Percentiles rank a stretch among this genome's conserved stretches.
Conservation (phyloP, 2,113 vertebrate species). For the Electrona antarctica region DNA sequence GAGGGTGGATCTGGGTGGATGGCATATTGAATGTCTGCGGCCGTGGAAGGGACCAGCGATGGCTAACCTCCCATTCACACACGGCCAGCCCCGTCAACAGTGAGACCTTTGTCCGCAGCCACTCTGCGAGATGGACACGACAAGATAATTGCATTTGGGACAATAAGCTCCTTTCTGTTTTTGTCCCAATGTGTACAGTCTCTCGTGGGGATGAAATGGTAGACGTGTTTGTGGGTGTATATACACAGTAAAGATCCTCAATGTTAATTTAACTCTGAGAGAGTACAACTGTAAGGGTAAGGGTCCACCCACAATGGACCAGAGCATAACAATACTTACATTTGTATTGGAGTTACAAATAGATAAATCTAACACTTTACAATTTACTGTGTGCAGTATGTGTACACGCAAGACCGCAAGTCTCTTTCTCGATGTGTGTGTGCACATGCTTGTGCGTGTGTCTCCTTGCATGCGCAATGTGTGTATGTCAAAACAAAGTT, state of each 20-base stretch:
- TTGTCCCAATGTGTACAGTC: slow-evolving; percentile 72
- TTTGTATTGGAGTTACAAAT: no score
- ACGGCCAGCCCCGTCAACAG: slow-evolving; percentile 75
- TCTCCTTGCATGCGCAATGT: no score
- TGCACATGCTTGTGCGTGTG: no score
- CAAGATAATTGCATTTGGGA: slow-evolving; percentile 74
- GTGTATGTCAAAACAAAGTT: no score
- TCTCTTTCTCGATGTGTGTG: no score
- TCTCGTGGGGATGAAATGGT: slow-evolving; percentile 67
- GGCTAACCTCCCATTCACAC: slow-evolving; percentile 75
- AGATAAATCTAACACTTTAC: no score
- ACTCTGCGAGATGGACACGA: slow-evolving; percentile 74
- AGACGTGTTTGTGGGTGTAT: slow-evolving; percentile 54
- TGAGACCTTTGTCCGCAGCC: slow-evolving; percentile 67
- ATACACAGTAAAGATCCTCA: background rate
- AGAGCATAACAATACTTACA: no score
- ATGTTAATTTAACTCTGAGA: no score
- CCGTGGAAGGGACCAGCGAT: slow-evolving; percentile 74
- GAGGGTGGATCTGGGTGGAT: slow-evolving; percentile 59
- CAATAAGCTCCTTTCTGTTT: slow-evolving; percentile 66
- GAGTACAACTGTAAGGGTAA: no score
- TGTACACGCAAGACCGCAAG: no score
- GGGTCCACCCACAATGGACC: no score
- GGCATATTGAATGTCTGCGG: slow-evolving; percentile 76
- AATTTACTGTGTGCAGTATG: no score